Evolutionary conservation across 2,797 vertebrate species (phyloP).

Genomic region (Knipowitschia caucasica): DNA sequence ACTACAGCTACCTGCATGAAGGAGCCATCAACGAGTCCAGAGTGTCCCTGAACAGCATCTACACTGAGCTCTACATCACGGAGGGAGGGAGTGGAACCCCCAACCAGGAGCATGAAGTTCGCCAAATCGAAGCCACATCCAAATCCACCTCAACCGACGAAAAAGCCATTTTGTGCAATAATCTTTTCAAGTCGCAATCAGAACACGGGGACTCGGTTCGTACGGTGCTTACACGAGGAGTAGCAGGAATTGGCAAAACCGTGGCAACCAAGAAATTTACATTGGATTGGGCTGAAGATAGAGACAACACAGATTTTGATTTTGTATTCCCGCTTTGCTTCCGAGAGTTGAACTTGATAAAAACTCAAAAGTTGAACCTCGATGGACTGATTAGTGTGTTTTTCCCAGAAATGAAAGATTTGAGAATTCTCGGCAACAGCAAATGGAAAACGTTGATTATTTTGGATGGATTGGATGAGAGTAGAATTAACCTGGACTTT

Average conservation of each 20-base stretch:
- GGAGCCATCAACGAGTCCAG: not conserved
- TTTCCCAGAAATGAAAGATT: slow-evolving; percentile 51
- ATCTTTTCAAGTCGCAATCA: slow-evolving; percentile 38
- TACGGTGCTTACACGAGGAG: slow-evolving; percentile 63
- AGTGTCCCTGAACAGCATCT: slow-evolving; percentile 50
- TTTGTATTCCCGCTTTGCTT: slow-evolving; percentile 65
- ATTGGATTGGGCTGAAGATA: slow-evolving; percentile 63
- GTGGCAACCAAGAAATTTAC: slow-evolving; percentile 58
- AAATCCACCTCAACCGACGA: slow-evolving; percentile 33
- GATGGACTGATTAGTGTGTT: slow-evolving; percentile 40
- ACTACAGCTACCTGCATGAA: slow-evolving; percentile 42
- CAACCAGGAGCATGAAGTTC: slow-evolving; percentile 64
- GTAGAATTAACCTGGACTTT: slow-evolving; percentile 57
- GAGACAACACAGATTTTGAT: slow-evolving; percentile 46
- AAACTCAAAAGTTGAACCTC: slow-evolving; percentile 28
- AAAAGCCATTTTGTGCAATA: slow-evolving; percentile 52
- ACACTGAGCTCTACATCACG: slow-evolving; percentile 63
- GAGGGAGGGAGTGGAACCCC: slow-evolving; percentile 43
- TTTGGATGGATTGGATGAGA: slow-evolving; percentile 69
- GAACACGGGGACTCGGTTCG: slow-evolving; percentile 21
- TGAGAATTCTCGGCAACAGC: slow-evolving; percentile 20
- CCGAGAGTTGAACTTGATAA: slow-evolving; percentile 62
- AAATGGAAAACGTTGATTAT: slow-evolving; percentile 53
- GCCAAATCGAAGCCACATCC: slow-evolving; percentile 42
- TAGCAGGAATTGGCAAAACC: slow-evolving; percentile 70